Evolutionary conservation across 2,113 vertebrate genomes (phyloP), one percentile per base, ranked within the genome.

Genomic region (Plectropomus leopardus): DNA sequence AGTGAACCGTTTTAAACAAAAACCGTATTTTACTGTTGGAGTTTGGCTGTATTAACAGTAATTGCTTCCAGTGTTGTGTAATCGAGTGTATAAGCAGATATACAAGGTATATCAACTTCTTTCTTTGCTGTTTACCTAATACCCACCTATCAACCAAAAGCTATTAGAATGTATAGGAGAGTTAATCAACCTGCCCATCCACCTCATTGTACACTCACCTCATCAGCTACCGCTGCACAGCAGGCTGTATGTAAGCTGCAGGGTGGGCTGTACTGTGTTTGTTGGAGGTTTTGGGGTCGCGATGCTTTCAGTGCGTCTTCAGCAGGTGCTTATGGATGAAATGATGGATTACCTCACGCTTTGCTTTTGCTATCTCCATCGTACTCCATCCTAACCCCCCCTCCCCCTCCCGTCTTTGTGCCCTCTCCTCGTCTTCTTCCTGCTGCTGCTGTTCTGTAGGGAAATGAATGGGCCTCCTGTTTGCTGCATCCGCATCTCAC

Each of bases 381-480:
- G 23, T 85, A 53, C 66, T 79, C 40, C n/a, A n/a, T n/a, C n/a
- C 30, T 63, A 58, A 47, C 60, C 72, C 86, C 67, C 65, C 71
- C 48, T 73, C 73, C 78, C 28, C 64, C 67, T 6, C 28, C 64
- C 67, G 5, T 10, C 45, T 71, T 55, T 64, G 72, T 54, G 50
- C 45, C 69, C 60, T 74, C 44, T 16, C 69, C 76, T 21, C 64
- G 24, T 8, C 7, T 45, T 72, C 71, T 28, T 82, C 23, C 81
- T 86, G 68, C 89, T 86, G 80, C 78, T 93, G 83, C 80, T 82
- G 83, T 61, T 87, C 86, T 83, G 69, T 69, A 61, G 88, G 78
- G 89, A 93, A 94, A 89, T 77, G 85, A 93, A 87, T 92, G 82
- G 85, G 82, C 82, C 72, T 86, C 79, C 60, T 93, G 82, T 93